Evolutionary conservation across 1,140 invertebrate genomes (phyloP), one percentile per base, ranked within the genome.

Genomic region (Plutomurus gul): DNA sequence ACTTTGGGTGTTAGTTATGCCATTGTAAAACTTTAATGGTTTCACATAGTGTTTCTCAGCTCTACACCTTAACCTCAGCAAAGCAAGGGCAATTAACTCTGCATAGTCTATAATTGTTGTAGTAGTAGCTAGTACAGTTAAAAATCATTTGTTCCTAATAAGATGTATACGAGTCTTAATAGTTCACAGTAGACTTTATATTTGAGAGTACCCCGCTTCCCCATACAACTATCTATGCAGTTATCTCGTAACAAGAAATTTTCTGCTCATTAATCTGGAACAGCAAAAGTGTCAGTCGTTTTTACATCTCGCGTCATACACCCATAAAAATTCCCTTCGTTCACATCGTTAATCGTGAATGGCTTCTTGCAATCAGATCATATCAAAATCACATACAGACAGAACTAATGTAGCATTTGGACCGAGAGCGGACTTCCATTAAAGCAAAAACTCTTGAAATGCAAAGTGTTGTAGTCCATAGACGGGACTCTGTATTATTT

Each of bases 281-380:
- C 13, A 18, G 56, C 56, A n/a, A 36, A 36, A 65, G 56, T 36
- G 39, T 10, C 39, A 13, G 1, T 2, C n/a, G 3, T 11, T 27
- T 65, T 65, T 65, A n/a, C 30, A 65, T n/a, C n/a, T n/a, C n/a
- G 13, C 30, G 30, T 65, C 56, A 65, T 65, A 65, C 36, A 65
- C 27, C 51, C 30, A 65, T 65, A 65, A 65, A 65, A 65, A 65
- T 65, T 65, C 27, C 13, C 56, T 4, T 8, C 10, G 27, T 65
- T 65, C 56, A n/a, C 56, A 65, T 65, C 56, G n/a, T 43, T 43
- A 43, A 65, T 65, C 27, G 56, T 65, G 56, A 65, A 65, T 65
- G 36, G 30, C 16, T n/a, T n/a, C 4, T 36, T 65, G 56, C 56
- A 65, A 65, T 65, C 56, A 65, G 16, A 65, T 65, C 56, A 65